Evolutionary conservation across 2,888 invertebrate species (phyloP).

Genomic region (Philhelius pedissequus): DNA sequence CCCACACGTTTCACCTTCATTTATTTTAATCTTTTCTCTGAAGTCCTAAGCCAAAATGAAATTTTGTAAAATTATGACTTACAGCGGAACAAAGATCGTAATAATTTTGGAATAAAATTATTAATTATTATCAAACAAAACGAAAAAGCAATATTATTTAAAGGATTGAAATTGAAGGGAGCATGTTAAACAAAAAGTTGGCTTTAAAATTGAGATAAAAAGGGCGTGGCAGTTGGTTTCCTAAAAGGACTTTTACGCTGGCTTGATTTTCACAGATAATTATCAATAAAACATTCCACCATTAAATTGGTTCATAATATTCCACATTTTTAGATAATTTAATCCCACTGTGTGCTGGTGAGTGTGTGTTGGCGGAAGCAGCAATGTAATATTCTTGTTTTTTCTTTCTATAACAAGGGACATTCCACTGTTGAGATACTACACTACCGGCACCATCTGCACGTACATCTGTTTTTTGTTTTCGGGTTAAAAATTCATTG

Average conservation of each 20-base stretch:
- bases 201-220: no score
- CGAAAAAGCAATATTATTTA: background rate
- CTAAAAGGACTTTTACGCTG: no score
- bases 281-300: no score
- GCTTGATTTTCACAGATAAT: no score
- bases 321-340: no score
- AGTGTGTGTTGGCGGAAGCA: background rate
- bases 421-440: conserved; percentile 20
- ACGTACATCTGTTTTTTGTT: conserved; percentile 38
- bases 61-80: conserved; percentile 17
- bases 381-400: background rate
- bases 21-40: conserved; percentile 12
- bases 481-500: conserved; percentile 43
- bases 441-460: conserved; percentile 16
- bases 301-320: no score
- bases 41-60: conserved; percentile 9
- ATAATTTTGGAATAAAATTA: background rate
- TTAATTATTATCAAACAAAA: background rate
- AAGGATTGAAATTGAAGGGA: no score
- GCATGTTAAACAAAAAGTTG: no score
- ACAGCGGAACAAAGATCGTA: background rate
- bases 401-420: conserved; percentile 19
- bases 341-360: background rate
- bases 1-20: background rate
- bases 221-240: no score